A percentile compares a stretch with the other conserved stretches of the same genome.
Conservation (phyloP, 2,113 vertebrate genomes). For the Ptyas mucosa region DNA sequence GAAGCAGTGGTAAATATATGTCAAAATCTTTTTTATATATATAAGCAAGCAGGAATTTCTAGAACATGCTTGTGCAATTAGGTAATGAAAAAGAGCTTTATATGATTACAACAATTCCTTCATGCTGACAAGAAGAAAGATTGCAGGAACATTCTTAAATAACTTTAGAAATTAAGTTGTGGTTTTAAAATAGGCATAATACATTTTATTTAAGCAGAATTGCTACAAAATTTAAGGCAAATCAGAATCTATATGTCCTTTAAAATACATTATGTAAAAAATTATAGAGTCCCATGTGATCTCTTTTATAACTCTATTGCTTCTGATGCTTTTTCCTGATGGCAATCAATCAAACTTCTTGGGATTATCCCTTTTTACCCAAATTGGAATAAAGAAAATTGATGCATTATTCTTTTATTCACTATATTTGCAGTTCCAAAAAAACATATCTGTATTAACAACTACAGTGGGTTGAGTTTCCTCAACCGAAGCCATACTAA, state of each 20-base stretch:
- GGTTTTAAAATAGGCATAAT: neutral
- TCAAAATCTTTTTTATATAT: slow-evolving; percentile 51
- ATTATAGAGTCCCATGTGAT: neutral
- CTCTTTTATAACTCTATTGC: neutral
- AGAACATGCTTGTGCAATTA: slow-evolving; percentile 55
- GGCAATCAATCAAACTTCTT: neutral
- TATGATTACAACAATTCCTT: slow-evolving; percentile 13
- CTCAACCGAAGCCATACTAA: neutral
- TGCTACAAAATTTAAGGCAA: neutral
- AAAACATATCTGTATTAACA: neutral
- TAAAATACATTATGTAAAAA: neutral
- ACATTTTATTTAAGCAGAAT: neutral
- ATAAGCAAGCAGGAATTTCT: slow-evolving; percentile 53
- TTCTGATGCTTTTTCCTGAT: neutral
- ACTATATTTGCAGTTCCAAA: neutral
- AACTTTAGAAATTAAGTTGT: slow-evolving; percentile 7
- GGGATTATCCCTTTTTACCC: neutral
- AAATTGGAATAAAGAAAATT: neutral
- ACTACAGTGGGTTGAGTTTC: neutral
- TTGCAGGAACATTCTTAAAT: slow-evolving; percentile 21
- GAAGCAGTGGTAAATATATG: slow-evolving; percentile 38
- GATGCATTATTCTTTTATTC: neutral
- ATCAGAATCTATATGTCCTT: slow-evolving; percentile 13
- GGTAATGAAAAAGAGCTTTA: slow-evolving; percentile 45
- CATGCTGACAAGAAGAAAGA: neutral